Base-by-base conservation (phyloP, 1,140 invertebrate genomes). In the Notospermus geniculatus region DNA sequence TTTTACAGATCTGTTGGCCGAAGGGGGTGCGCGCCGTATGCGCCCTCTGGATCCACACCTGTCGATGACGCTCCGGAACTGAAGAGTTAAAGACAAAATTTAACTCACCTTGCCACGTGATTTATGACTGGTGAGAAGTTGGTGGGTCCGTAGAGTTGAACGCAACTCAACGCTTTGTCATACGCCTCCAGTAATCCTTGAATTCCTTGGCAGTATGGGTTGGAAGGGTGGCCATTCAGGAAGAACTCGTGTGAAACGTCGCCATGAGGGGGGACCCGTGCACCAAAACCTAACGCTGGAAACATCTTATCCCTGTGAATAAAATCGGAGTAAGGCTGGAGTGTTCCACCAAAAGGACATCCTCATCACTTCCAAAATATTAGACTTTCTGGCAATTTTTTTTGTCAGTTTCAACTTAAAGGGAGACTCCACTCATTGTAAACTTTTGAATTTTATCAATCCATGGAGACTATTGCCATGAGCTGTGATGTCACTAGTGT, bases 101-200 rank as follows among this genome's bases (percentile, higher is more conserved):
- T 19, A 54, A 19, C 27, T 19, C 29, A 45, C 25, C n/a, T 58
- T 13, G 83, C 78, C 1, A 85, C 84, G 70, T 85, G 86, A 57
- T 85, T 83, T 64, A 88, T 87, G n/a, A 86, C 82, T 4, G 86
- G 87, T 22, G 86, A 78, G 72, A 88, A 88, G 69, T 87, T 87
- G 2, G 87, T 88, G 54, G 87, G 87, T 17, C 87, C 87, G 71
- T 85, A 87, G 15, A 88, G 75, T 67, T 87, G 84, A 2, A 88
- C 82, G 53, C 78, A 72, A 17, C 76, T 71, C 22, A 88, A 70
- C 56, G 74, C 63, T 79, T 83, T 50, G 68, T 77, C 50, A 67
- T 83, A 83, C 11, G 77, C 76, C 23, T 74, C 56, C 22, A 83
- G 27, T 1, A 83, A 52, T 32, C 82, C 83, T 11, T 71, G 63